Conservation (phyloP, 2,888 invertebrate genomes). For the Tetheella fluctuosa region DNA sequence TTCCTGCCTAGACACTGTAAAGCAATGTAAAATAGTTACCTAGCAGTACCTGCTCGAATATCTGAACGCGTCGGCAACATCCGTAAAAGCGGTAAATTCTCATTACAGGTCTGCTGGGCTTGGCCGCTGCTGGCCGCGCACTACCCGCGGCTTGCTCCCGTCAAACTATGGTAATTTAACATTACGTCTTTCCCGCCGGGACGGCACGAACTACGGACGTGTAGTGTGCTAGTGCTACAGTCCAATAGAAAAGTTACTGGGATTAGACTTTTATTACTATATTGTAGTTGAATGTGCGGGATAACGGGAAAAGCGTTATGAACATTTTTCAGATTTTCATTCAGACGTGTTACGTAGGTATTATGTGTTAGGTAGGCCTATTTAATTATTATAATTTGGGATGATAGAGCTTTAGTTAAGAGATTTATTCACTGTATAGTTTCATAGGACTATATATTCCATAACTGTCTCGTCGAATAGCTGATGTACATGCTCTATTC, state of each 20-base stretch:
- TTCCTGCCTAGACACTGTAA: not conserved
- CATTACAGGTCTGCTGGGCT: slow-evolving; percentile 45
- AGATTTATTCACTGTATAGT: too few species aligned
- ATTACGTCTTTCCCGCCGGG: slow-evolving; percentile 46
- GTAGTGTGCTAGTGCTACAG: slow-evolving; percentile 4
- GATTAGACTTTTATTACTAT: slow-evolving; percentile 7
- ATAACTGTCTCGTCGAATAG: too few species aligned
- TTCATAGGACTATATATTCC: too few species aligned
- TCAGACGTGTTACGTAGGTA: not conserved
- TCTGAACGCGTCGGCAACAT: slow-evolving; percentile 42
- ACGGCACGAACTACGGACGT: slow-evolving; percentile 21
- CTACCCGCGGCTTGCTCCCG: slow-evolving; percentile 41
- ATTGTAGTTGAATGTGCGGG: slow-evolving; percentile 1
- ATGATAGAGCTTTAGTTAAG: too few species aligned
- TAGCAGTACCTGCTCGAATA: slow-evolving; percentile 41
- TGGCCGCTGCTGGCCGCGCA: slow-evolving; percentile 27
- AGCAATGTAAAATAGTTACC: not conserved
- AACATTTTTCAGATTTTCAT: not conserved
- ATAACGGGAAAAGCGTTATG: not conserved
- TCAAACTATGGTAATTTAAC: slow-evolving; percentile 74
- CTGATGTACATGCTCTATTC: too few species aligned
- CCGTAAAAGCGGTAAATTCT: slow-evolving; percentile 62
- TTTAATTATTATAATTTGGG: too few species aligned
- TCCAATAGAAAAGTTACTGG: slow-evolving; percentile 9
- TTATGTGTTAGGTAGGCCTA: too few species aligned